phyloP scores from a whole-genome alignment of 2,888 invertebrate species.

The Chirona hameri region DNA sequence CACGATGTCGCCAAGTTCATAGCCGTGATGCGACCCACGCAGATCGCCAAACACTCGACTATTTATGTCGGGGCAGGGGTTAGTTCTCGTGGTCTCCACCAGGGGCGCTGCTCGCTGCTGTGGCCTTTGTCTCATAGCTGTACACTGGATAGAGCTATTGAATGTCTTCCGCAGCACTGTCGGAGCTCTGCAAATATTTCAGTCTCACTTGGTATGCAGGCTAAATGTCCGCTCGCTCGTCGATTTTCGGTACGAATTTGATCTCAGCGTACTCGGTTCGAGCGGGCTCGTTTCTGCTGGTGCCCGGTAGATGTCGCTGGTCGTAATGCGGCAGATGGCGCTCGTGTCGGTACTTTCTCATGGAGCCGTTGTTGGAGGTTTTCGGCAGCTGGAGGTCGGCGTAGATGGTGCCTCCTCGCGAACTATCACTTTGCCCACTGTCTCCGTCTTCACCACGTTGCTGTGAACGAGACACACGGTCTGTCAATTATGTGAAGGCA shows the following conservation, averaged over 20 bases:
- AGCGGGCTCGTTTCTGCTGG: neutral
- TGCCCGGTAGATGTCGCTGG: neutral
- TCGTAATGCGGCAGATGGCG: neutral
- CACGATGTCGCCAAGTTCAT: neutral
- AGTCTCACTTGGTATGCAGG: too few species aligned
- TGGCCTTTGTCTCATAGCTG: neutral
- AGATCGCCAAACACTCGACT: neutral
- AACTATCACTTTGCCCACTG: slow-evolving; percentile 26
- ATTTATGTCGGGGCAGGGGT: neutral
- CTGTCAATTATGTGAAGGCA: too few species aligned
- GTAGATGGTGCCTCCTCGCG: slow-evolving; percentile 43
- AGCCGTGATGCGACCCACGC: neutral
- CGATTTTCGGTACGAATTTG: slow-evolving; percentile 12
- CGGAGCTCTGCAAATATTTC: neutral
- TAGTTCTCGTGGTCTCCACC: neutral
- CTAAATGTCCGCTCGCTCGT: slow-evolving; percentile 25
- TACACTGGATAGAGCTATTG: neutral
- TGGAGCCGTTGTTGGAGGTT: slow-evolving; percentile 46
- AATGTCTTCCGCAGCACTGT: neutral
- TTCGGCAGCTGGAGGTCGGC: slow-evolving; percentile 47
- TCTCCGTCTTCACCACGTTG: slow-evolving; percentile 22
- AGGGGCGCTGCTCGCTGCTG: neutral
- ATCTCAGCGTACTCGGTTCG: slow-evolving; percentile 25
- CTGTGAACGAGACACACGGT: neutral
- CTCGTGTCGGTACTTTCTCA: slow-evolving; percentile 38